Base-by-base conservation (phyloP, 1,140 invertebrate genomes). In the Lethocerus indicus region DNA sequence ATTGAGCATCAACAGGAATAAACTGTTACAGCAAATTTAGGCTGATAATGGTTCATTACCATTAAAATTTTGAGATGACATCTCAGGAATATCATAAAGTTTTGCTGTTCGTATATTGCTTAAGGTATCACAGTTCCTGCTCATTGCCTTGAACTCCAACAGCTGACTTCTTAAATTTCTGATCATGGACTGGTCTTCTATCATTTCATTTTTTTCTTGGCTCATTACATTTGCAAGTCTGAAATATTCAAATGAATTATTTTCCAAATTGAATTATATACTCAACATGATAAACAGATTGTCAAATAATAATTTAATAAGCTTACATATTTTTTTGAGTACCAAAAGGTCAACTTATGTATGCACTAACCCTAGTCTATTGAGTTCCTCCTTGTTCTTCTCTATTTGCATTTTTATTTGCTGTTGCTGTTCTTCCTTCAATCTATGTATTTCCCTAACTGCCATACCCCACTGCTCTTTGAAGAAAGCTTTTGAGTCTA, bases 391-490 rank as follows among this genome's bases (percentile, higher is more conserved):
- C n/a, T 26, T n/a, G 16, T 53, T 42, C 18, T 35, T 47, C 29
- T 53, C 32, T 9, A 53, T 42, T 35, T 50, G 42, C 23, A 28
- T 32, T 42, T 49, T 53, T 9, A 53, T 18, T 14, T 50, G 35
- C 24, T 46, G 26, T 28, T 53, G 47, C 26, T 50, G 23, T 32
- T 53, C 40, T 24, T 44, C 41, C 28, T 71, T 74, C 43, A 66
- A 57, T 36, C 59, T 59, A 51, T 74, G 71, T 52, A 75, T 64
- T 54, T 76, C 73, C 13, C 68, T 60, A 14, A 74, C 65, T 3
- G 70, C 67, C 26, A 67, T 66, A 2, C 62, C 64, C 71, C 72
- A 76, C 56, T 75, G 66, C 60, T 75, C 70, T 60, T 75, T 75
- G 56, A 75, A 77, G 61, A 73, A 75, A 28, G 64, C 54, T 61